Conservation (phyloP, 2,113 vertebrate species). For the Gracilinanus agilis region DNA sequence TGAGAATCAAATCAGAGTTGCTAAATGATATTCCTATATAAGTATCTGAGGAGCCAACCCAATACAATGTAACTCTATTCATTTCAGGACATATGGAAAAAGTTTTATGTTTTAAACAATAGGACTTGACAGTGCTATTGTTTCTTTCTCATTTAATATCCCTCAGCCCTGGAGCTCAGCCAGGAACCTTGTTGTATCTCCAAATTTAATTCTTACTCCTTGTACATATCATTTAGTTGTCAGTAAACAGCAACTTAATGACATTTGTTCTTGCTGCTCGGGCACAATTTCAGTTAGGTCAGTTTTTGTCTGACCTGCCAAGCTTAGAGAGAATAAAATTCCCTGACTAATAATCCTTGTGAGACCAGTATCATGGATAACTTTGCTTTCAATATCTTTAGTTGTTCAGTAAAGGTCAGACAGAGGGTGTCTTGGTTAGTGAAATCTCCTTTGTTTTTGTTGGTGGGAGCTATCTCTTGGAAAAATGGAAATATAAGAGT, state of each 20-base stretch:
- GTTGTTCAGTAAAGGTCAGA: conserved; percentile 55
- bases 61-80: not conserved
- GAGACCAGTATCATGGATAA: conserved; percentile 20
- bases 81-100: conserved; percentile 43
- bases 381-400: conserved; percentile 58
- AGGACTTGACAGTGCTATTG: conserved; percentile 60
- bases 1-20: conserved; percentile 19
- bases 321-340: conserved; percentile 58
- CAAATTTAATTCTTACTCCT: conserved; percentile 75
- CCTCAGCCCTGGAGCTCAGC: conserved; percentile 45
- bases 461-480: not conserved
- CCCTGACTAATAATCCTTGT: conserved; percentile 58
- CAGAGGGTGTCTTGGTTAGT: conserved; percentile 54
- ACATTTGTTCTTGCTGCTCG: conserved; percentile 62
- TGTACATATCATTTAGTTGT: conserved; percentile 68
- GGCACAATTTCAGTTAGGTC: conserved; percentile 64
- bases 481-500: not conserved
- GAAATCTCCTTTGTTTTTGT: conserved; percentile 2
- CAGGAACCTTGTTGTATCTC: conserved; percentile 63
- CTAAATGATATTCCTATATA: not conserved
- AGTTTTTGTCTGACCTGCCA: conserved; percentile 63
- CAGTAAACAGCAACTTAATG: conserved; percentile 69
- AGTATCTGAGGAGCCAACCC: not conserved
- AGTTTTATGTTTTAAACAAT: conserved; percentile 72
- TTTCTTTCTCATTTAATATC: conserved; percentile 57